A percentile compares a stretch with the other conserved stretches of the same genome.
These are phyloP conservation scores for Puma concolor DNA, from an alignment of 2,113 vertebrate species.

Conservation along the genomic window DNA sequence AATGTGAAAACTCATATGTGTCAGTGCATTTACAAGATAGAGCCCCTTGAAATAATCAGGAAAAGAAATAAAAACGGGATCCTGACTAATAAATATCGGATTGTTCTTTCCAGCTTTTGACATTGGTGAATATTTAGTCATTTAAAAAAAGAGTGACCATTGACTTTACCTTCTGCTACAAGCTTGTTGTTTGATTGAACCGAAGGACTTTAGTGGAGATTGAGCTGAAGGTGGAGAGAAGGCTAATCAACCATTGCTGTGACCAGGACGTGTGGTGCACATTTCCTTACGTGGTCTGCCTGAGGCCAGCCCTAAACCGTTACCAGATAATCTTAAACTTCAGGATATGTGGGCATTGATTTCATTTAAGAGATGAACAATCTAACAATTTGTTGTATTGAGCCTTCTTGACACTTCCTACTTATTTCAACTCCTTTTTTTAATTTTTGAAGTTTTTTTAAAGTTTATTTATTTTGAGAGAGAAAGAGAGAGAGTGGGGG, in stretches of 20 bases:
- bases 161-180: not conserved
- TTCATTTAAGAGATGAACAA: not conserved
- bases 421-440: not conserved
- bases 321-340: not conserved
- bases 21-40: not conserved
- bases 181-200: not conserved
- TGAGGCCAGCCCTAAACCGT: not conserved
- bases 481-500: too few relatives aligned
- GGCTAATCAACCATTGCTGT: not conserved
- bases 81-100: not conserved
- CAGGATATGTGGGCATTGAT: not conserved
- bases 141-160: not conserved
- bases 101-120: not conserved
- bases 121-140: not conserved
- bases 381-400: not conserved
- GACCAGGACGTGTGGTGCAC: not conserved
- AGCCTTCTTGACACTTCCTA: not conserved
- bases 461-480: too few relatives aligned
- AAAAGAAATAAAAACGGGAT: not conserved
- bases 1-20: not conserved
- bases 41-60: conserved; percentile 23
- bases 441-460: too few relatives aligned
- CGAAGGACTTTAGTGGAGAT: not conserved
- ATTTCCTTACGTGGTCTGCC: not conserved
- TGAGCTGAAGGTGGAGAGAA: not conserved